phyloP scores from a whole-genome alignment of 2,888 invertebrate genomes.

The Clanis bilineata region DNA sequence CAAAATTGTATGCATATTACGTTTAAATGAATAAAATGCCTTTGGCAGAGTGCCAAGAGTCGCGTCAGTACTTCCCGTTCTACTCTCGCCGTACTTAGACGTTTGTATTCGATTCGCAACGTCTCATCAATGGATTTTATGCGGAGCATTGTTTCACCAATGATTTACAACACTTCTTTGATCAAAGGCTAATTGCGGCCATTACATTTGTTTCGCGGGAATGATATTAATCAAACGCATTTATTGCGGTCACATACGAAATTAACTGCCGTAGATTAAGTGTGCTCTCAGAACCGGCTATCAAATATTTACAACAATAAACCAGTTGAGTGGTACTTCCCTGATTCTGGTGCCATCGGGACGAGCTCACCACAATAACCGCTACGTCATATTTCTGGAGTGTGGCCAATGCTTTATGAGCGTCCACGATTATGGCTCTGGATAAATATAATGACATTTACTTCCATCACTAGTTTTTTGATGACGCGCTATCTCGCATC shows the following conservation, averaged over 20 bases:
- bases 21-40: slow-evolving; percentile 13
- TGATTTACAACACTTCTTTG: slow-evolving; percentile 50
- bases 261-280: slow-evolving; percentile 73
- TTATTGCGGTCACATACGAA: slow-evolving; percentile 71
- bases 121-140: slow-evolving; percentile 45
- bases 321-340: slow-evolving; percentile 60
- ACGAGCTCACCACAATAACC: slow-evolving; percentile 49
- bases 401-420: slow-evolving; percentile 65
- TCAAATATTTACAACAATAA: slow-evolving; percentile 79
- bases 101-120: slow-evolving; percentile 53
- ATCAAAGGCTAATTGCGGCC: slow-evolving; percentile 60
- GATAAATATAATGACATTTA: slow-evolving; percentile 42
- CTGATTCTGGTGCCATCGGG: slow-evolving; percentile 55
- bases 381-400: slow-evolving; percentile 63
- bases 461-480: slow-evolving; percentile 37
- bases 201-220: slow-evolving; percentile 72
- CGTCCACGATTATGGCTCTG: slow-evolving; percentile 48
- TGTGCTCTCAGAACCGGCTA: slow-evolving; percentile 72
- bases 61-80: slow-evolving; percentile 27
- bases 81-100: slow-evolving; percentile 33
- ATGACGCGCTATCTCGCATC: slow-evolving; percentile 23
- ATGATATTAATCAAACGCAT: slow-evolving; percentile 77
- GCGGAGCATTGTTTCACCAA: slow-evolving; percentile 51
- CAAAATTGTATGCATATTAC: not conserved
- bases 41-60: slow-evolving; percentile 36